These are phyloP conservation scores for Argopecten irradians DNA, from an alignment of 1,140 invertebrate species.

Conservation along the genomic window DNA sequence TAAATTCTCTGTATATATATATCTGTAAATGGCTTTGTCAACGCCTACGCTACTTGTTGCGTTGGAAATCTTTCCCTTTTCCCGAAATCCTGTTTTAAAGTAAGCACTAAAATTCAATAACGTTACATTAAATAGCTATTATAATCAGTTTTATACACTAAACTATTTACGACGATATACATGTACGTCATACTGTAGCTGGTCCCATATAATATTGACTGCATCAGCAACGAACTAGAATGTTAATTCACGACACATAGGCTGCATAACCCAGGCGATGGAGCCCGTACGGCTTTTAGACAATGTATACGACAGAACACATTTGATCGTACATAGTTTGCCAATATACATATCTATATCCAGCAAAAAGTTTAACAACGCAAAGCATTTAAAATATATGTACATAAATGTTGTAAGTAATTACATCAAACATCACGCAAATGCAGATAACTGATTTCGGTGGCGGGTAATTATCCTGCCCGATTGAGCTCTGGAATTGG, in stretches of 20 bases:
- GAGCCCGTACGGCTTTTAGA: neutral
- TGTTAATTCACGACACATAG: neutral
- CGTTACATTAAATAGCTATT: too few species aligned
- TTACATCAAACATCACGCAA: slow-evolving; percentile 1
- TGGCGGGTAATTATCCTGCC: neutral
- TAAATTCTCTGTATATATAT: too few species aligned
- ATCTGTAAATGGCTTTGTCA: too few species aligned
- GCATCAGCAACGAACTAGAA: neutral
- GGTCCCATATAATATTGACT: neutral
- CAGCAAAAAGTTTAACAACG: neutral
- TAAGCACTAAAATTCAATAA: too few species aligned
- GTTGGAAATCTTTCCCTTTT: too few species aligned
- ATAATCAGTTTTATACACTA: too few species aligned
- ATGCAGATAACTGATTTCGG: neutral
- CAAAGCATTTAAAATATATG: neutral
- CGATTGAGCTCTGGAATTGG: neutral
- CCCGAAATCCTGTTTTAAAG: too few species aligned
- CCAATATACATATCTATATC: neutral
- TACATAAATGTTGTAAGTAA: neutral
- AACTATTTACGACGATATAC: too few species aligned
- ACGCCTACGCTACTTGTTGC: too few species aligned
- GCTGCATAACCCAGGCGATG: neutral
- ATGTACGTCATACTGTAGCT: too few species aligned
- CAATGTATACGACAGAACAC: neutral
- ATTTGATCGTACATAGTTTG: neutral